A percentile compares a stretch with the other conserved stretches of the same genome.
Conservation (phyloP, 2,113 vertebrate species). For the Chaetorhynchus papuensis region DNA sequence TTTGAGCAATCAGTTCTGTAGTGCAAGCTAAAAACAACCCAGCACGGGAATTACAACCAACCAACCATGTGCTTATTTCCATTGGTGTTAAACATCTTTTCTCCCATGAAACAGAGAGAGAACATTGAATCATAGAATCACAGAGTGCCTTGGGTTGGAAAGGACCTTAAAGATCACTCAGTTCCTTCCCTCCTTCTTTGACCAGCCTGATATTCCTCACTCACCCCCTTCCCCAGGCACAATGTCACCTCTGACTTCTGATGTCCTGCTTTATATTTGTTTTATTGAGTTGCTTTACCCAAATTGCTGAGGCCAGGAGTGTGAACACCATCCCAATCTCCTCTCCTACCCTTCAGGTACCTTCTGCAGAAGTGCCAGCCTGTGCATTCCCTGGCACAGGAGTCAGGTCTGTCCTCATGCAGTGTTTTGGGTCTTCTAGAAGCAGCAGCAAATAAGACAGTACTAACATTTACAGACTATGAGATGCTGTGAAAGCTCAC, state of each 20-base stretch:
- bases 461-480: background rate
- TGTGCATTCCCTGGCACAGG: background rate
- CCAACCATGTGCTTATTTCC: background rate
- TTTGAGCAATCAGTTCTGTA: background rate
- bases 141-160: background rate
- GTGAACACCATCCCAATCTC: background rate
- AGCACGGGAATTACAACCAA: background rate
- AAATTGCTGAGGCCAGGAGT: background rate
- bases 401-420: background rate
- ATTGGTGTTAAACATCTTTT: background rate
- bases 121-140: background rate
- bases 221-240: background rate
- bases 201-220: background rate
- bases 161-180: background rate
- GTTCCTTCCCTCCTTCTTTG: background rate
- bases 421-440: background rate
- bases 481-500: background rate
- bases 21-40: background rate
- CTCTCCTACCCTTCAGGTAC: background rate
- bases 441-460: background rate
- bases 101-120: background rate
- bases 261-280: background rate
- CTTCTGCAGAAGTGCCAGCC: background rate
- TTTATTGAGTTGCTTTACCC: background rate
- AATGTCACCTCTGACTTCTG: background rate